A percentile compares a stretch with the other conserved stretches of the same genome.
These are phyloP conservation scores for Platypus cylindrus DNA, from an alignment of 2,888 invertebrate genomes.

Conservation along the genomic window DNA sequence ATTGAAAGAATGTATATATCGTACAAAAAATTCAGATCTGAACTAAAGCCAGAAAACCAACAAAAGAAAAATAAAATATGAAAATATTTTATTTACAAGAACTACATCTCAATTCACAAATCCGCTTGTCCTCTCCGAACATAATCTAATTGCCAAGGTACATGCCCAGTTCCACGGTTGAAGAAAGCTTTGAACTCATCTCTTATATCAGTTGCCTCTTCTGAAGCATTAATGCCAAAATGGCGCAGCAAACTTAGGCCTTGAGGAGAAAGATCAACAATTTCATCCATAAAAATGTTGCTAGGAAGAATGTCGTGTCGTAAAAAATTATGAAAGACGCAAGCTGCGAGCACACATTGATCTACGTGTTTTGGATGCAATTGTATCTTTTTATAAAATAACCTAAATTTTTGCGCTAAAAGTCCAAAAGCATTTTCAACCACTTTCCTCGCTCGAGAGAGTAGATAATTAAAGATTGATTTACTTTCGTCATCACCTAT, in stretches of 20 bases:
- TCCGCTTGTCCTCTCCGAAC: no score
- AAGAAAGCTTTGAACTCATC: conserved; percentile 3
- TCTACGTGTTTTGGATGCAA: conserved; percentile 7
- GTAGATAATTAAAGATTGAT: conserved; percentile 5
- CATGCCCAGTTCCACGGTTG: not conserved
- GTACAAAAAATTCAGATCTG: no score
- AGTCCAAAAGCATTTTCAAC: conserved; percentile 6
- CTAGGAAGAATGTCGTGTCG: conserved; percentile 2
- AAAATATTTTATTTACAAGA: no score
- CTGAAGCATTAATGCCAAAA: conserved; percentile 1
- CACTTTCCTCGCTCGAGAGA: conserved; percentile 5
- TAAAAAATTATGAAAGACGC: conserved; percentile 8
- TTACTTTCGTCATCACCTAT: conserved; percentile 2
- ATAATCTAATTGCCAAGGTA: not conserved
- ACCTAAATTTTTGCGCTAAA: conserved; percentile 5
- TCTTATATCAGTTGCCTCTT: not conserved
- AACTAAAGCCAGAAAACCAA: no score
- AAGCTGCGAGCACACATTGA: conserved; percentile 7
- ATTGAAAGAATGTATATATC: no score
- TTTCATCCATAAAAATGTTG: not conserved
- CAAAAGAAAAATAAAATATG: no score
- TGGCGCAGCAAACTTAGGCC: not conserved
- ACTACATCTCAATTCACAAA: no score
- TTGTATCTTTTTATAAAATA: conserved; percentile 5
- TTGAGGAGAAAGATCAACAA: not conserved